A percentile compares a stretch with the other conserved stretches of the same genome.
Conservation (phyloP, 2,797 vertebrate genomes). For the Hypotaenidia okinawae region DNA sequence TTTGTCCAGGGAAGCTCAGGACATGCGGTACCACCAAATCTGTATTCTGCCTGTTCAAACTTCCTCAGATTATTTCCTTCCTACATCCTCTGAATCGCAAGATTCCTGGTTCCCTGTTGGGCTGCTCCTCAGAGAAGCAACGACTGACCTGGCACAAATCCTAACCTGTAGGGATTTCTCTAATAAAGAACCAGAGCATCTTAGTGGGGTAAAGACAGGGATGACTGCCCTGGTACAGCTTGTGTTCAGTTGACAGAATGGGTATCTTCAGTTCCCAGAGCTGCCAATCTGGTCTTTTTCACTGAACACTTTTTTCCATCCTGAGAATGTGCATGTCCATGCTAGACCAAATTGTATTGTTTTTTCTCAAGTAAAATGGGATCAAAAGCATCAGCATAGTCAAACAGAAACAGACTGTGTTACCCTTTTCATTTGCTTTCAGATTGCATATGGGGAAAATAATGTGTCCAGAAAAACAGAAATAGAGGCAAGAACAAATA, state of each 20-base stretch:
- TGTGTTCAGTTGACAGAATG: neutral
- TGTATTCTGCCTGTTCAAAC: neutral
- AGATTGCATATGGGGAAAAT: neutral
- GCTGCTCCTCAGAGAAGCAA: neutral
- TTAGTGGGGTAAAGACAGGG: neutral
- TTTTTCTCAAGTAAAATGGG: neutral
- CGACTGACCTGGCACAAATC: neutral
- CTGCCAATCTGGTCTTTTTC: neutral
- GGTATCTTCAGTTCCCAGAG: neutral
- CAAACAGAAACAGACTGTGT: neutral
- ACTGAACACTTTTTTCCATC: neutral
- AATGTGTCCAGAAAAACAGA: neutral
- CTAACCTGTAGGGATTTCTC: neutral
- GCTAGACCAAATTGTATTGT: neutral
- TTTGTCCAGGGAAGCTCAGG: neutral
- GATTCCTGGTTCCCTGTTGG: neutral
- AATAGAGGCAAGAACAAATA: constrained; percentile 11
- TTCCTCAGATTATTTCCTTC: neutral
- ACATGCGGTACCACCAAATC: neutral
- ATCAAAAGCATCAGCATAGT: neutral
- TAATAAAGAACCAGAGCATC: neutral
- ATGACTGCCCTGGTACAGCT: neutral
- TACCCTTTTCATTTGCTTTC: neutral
- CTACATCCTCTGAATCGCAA: neutral
- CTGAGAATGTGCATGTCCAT: neutral